Conservation (phyloP, 1,140 invertebrate species). For the Muscidifurax raptorellus region DNA sequence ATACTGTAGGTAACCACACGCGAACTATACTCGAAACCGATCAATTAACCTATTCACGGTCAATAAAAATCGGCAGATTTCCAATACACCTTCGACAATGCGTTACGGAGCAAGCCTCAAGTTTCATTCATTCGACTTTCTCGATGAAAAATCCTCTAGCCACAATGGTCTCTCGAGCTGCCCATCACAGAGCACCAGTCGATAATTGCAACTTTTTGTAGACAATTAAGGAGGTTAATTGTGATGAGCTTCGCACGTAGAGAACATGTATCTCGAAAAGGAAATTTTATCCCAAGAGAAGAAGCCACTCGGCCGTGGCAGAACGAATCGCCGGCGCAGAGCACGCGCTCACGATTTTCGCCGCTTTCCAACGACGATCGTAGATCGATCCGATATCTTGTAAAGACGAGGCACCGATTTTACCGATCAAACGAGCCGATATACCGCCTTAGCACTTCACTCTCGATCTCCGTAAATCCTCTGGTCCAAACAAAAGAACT, state of each 20-base stretch:
- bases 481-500: background rate
- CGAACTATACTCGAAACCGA: too few species aligned
- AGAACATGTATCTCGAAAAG: background rate
- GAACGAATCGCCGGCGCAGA: background rate
- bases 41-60: background rate
- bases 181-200: background rate
- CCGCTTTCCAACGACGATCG: conserved; percentile 58
- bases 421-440: background rate
- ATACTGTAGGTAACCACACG: too few species aligned
- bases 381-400: background rate
- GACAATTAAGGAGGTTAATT: conserved; percentile 27
- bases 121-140: conserved; percentile 12
- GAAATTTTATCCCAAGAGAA: background rate
- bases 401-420: background rate
- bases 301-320: background rate
- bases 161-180: background rate
- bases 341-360: conserved; percentile 54
- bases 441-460: background rate
- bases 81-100: background rate
- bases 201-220: conserved; percentile 14
- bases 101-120: background rate
- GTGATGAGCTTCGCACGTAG: background rate
- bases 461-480: background rate
- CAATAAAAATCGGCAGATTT: background rate
- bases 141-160: conserved; percentile 8